Base-by-base conservation (phyloP, 1,140 invertebrate genomes). In the Lasioglossum baleicum region DNA sequence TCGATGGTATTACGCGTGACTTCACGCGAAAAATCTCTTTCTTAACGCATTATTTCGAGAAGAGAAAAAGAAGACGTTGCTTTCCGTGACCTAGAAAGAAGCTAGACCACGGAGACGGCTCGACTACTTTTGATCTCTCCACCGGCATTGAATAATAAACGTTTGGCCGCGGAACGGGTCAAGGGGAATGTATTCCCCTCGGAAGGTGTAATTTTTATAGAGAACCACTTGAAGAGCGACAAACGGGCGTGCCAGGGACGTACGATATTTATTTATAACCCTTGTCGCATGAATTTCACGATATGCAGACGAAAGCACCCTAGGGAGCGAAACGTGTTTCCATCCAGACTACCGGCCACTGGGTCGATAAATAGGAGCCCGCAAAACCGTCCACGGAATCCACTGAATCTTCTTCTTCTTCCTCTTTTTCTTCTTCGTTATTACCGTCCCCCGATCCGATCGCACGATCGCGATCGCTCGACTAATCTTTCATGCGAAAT, bases 201-300 rank as follows among this genome's bases (percentile, higher is more conserved):
- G 75, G 69, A 74, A 63, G 66, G 56, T 83, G 70, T 86, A 85
- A 85, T 86, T 86, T 86, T 82, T 80, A 65, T 82, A 51, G 63
- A 69, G 58, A 10, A 44, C 60, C 67, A 82, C 83, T 85, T 72
- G 71, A 80, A 60, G 71, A 86, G 75, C 82, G 75, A 79, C 80
- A 82, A 82, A 85, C 80, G 67, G 31, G n/a, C 48, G 26, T 71
- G 71, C 74, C 65, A 64, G 67, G 51, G 67, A 79, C 75, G 70
- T 61, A 77, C 80, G 64, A 79, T 75, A 70, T 74, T 84, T 88
- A 88, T 87, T 88, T 87, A 88, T 88, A 88, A 75, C 53, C 58
- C 58, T 70, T 65, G 84, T 86, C 82, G 70, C 77, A 69, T 71
- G 81, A 81, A 88, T 81, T 88, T 87, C 56, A 67, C 75, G 76